phyloP scores from a whole-genome alignment of 2,113 vertebrate species.

The Hiodon tergisus region DNA sequence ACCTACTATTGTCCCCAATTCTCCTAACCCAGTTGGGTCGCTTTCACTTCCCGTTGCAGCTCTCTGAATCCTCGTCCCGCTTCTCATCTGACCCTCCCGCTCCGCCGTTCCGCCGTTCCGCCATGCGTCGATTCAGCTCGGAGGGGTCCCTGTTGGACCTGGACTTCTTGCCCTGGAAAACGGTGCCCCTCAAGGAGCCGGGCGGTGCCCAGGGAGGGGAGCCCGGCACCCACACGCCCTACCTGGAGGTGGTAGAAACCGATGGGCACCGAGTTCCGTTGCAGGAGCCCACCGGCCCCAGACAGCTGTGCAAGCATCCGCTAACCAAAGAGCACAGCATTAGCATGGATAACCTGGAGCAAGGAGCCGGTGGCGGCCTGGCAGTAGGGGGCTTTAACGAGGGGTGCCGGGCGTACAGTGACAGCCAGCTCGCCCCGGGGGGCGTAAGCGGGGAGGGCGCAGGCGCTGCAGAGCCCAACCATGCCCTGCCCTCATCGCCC shows the following conservation, averaged over 20 bases:
- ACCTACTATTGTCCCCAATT: background rate
- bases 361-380: constrained; percentile 32
- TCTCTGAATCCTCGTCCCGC: background rate
- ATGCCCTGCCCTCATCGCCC: background rate
- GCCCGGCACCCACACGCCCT: constrained; percentile 18
- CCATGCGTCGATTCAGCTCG: constrained; percentile 62
- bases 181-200: constrained; percentile 17
- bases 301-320: background rate
- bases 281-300: constrained; percentile 22
- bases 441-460: constrained; percentile 29
- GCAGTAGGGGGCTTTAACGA: constrained; percentile 39
- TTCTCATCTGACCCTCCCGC: background rate
- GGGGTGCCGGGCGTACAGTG: constrained; percentile 63
- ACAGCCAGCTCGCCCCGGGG: constrained; percentile 52
- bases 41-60: background rate
- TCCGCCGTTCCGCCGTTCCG: background rate
- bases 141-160: constrained; percentile 61
- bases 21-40: background rate
- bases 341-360: constrained; percentile 51
- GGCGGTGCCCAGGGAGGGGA: background rate
- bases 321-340: constrained; percentile 53
- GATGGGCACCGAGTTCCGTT: background rate
- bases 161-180: constrained; percentile 51
- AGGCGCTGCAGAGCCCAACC: constrained; percentile 10
- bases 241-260: background rate